phyloP scores from a whole-genome alignment of 23 tunicate genomes.

The Phallusia fumigata region DNA sequence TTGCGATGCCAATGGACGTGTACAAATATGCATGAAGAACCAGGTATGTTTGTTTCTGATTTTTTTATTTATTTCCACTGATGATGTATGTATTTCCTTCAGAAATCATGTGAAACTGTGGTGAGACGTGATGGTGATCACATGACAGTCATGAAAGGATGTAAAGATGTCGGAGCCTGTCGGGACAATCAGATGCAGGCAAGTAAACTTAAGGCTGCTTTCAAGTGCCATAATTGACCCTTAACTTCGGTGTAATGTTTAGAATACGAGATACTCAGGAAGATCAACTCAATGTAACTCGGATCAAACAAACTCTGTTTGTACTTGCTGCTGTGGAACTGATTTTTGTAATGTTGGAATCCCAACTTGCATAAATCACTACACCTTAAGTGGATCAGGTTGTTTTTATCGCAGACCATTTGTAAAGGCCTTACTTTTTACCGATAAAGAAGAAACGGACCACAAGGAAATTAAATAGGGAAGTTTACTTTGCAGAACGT shows the following conservation, averaged over 20 bases:
- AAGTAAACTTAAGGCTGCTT: background rate
- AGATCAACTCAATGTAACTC: constrained; percentile 14
- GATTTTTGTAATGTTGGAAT: constrained; percentile 33
- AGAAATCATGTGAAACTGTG: constrained; percentile 1
- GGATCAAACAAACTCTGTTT: constrained; percentile 30
- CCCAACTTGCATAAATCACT: background rate
- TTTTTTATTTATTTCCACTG: no score
- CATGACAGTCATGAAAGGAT: constrained; percentile 25
- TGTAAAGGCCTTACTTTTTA: no score
- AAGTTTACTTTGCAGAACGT: no score
- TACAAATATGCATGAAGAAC: background rate
- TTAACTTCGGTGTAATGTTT: background rate
- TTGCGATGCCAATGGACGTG: background rate
- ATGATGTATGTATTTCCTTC: background rate
- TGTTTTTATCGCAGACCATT: no score
- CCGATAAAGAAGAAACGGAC: no score
- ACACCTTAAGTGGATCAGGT: no score
- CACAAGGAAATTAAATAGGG: no score
- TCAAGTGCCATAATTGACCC: background rate
- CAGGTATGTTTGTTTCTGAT: background rate
- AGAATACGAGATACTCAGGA: background rate
- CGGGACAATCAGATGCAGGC: constrained; percentile 39
- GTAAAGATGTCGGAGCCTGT: constrained; percentile 43
- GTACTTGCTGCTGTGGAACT: constrained; percentile 39
- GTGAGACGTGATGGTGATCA: background rate